phyloP scores from a whole-genome alignment of 1,140 invertebrate genomes.

The Caenorhabditis elegans region WBcel235 BX284606.5:4675001-4675500 shows the following conservation, averaged over 20 bases:
- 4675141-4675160: conserved; percentile 57
- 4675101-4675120: no score
- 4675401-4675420: conserved; percentile 43
- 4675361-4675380: conserved; percentile 55
- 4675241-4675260: conserved; percentile 61
- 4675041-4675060: conserved; percentile 56
- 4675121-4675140: conserved; percentile 51
- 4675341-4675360: conserved; percentile 54
- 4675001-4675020: conserved; percentile 51
- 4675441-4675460: conserved; percentile 31
- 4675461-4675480: conserved; percentile 7
- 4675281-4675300: not conserved
- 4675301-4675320: conserved; percentile 62
- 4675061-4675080: conserved; percentile 53
- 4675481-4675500: not conserved
- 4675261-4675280: conserved; percentile 49
- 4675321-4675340: conserved; percentile 55
- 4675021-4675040: conserved; percentile 58
- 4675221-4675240: conserved; percentile 49
- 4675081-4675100: conserved; percentile 50
- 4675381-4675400: conserved; percentile 56
- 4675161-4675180: conserved; percentile 53
- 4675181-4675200: conserved; percentile 53
- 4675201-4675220: conserved; percentile 60
- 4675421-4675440: conserved; percentile 19